Conservation (phyloP, 2,113 vertebrate species). For the Lophura nycthemera region DNA sequence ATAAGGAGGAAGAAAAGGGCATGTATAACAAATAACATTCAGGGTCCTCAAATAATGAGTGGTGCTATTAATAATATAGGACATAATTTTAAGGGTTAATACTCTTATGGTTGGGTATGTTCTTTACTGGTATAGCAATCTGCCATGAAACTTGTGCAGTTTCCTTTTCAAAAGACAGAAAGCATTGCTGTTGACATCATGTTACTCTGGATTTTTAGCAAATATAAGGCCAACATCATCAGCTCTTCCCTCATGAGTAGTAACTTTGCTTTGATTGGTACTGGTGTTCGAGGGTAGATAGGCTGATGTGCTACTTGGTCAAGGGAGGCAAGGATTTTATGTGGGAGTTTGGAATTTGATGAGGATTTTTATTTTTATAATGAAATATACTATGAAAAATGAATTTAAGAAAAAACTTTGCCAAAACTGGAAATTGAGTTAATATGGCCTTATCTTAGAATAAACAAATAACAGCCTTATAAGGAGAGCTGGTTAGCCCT, state of each 20-base stretch:
- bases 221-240: background rate
- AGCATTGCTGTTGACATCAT: background rate
- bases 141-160: background rate
- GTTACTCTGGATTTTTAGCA: conserved; percentile 9
- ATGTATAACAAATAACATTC: background rate
- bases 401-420: conserved; percentile 69
- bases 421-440: conserved; percentile 60
- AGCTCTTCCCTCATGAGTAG: background rate
- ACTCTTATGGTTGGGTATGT: background rate
- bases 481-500: background rate
- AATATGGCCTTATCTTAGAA: conserved; percentile 70
- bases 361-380: conserved; percentile 53
- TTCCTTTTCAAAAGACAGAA: background rate
- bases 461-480: conserved; percentile 60
- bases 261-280: background rate
- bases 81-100: background rate
- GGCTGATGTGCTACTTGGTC: background rate
- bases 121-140: background rate
- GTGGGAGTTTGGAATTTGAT: background rate
- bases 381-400: conserved; percentile 56
- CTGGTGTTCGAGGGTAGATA: conserved; percentile 8
- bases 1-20: background rate
- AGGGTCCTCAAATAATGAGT: background rate
- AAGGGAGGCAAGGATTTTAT: background rate
- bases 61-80: conserved; percentile 37